Evolutionary conservation across 2,797 vertebrate genomes (phyloP), one percentile per base, ranked within the genome.

Genomic region (Pygocentrus nattereri): DNA sequence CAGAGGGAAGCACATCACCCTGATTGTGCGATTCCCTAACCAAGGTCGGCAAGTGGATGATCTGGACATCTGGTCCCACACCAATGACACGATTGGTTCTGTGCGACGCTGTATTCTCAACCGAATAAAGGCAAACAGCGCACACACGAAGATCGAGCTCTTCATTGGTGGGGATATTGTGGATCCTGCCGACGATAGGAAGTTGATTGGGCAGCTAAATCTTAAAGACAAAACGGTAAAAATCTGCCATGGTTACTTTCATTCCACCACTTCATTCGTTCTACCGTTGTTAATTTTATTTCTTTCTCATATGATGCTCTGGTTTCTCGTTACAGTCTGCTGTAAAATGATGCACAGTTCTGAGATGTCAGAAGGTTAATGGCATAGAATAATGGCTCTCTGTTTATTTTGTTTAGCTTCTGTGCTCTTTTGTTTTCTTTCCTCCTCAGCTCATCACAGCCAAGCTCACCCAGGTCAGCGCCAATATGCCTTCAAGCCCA

Each of bases 401-500:
- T 19, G 50, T 31, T 19, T 1, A 16, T 62, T 62, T 31, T 15
- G 49, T 50, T 16, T 56, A 18, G 30, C 12, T 70, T 2, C 25
- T 62, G 21, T 70, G 1, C 31, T 50, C 30, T 62, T 38, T 54
- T 0, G 3, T 58, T 47, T 52, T 58, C 15, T 73, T 64, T 30
- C 11, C 44, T 70, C 11, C 82, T 69, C 88, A 99, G 98, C 92
- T 99, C 91, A 99, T 99, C 89, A 99, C 98, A 13, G 98, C 98
- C 87, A 99, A 99, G 94, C 96, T 99, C 87, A 99, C 98, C 74
- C 98, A 99, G 92, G 97, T 99, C 94, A 99, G 98, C 94, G 96
- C 98, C 92, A 99, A 99, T 92, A 99, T 99, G 97, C 98, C 98
- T 92, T 99, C 98, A 88, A 99, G 98, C 88, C 98, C 98, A 84